Conservation (phyloP, 2,113 vertebrate species). For the Charina bottae region DNA sequence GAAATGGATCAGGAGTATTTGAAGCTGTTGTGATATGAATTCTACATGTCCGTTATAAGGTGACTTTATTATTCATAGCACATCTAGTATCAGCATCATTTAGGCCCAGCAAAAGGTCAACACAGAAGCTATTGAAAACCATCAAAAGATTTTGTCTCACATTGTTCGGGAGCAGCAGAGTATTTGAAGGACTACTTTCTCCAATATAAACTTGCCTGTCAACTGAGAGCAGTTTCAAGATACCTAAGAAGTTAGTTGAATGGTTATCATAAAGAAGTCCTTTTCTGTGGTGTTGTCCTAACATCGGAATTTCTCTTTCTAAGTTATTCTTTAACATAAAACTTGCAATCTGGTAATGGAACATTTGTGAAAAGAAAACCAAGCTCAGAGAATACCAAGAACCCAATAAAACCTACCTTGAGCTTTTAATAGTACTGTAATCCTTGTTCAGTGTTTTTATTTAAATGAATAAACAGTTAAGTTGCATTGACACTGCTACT, state of each 20-base stretch:
- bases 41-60: background rate
- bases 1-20: background rate
- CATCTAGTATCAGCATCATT: background rate
- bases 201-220: background rate
- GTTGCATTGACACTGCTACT: background rate
- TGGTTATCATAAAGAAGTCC: background rate
- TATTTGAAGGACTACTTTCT: background rate
- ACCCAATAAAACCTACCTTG: background rate
- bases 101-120: background rate
- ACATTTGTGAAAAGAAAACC: background rate
- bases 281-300: background rate
- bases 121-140: background rate
- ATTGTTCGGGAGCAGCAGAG: background rate
- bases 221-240: background rate
- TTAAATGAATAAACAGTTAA: background rate
- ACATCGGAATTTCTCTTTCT: background rate
- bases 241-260: background rate
- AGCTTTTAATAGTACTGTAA: background rate
- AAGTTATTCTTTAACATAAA: background rate
- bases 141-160: background rate
- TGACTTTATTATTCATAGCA: background rate
- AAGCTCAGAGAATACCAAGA: background rate
- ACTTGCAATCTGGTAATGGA: background rate
- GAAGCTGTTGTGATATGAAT: background rate
- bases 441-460: background rate